Base-by-base conservation (phyloP, 1,140 invertebrate species). In the Ceratosolen fusciceps region DNA sequence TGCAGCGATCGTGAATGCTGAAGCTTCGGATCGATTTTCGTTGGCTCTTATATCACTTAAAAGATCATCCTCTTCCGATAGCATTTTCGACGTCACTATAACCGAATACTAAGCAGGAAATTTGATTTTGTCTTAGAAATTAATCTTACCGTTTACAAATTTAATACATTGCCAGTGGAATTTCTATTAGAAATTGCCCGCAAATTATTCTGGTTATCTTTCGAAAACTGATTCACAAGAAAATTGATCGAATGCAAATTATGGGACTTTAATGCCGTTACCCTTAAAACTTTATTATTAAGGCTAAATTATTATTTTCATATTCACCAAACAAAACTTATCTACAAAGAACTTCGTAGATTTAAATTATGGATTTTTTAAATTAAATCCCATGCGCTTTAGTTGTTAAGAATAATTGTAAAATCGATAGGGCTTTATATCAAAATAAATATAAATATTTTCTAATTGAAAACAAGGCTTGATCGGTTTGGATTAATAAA, bases 161-260 rank as follows among this genome's bases (percentile, higher is more conserved):
- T 21, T 2, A 19, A 62, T 62, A 34, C 14, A 34, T 62, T 19
- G 8, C 2, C 19, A 9, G 26, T n/a, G 9, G 31, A n/a, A 37
- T 65, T 65, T 65, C 0, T 21, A 65, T 37, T 37, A 37, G 16
- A 0, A n/a, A 21, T 34, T 65, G 37, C 54, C 9, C 19, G 16
- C 24, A 62, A 74, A 62, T 62, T 74, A 39, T 60, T 74, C 10
- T 24, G 14, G 56, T 26, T 58, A 58, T 74, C 39, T 47, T 74
- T 10, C 37, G n/a, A 47, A 29, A 39, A 60, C 60, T 74, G 54
- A 74, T 74, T 60, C 60, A 21, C 39, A 47, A 43, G 72, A 2
- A 21, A 65, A 65, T 37, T 65, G 2, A 65, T 65, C 37, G 37
- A 62, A 37, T 37, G 60, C 10, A 65, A 65, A 65, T 65, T 65